Evolutionary conservation across 1,140 invertebrate species (phyloP), one percentile per base, ranked within the genome.

Genomic region (Anadara kagoshimensis): DNA sequence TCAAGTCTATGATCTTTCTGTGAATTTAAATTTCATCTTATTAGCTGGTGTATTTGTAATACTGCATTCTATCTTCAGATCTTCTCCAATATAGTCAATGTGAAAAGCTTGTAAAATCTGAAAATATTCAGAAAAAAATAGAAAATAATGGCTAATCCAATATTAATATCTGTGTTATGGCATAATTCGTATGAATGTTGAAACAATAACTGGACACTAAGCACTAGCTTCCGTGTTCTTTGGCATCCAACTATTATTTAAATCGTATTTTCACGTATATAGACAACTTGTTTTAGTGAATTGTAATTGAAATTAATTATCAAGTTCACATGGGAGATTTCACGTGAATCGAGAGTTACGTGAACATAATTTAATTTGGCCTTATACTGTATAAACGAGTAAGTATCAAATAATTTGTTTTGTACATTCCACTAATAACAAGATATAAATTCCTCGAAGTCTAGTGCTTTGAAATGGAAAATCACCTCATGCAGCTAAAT

Each of bases 41-140:
- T 57, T 69, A 1, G 20, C 53, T 11, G 73, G 73, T 24, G 49
- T 61, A 49, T 56, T 54, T 16, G 66, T 65, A 11, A 75, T 53
- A 18, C 59, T 53, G 20, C 56, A 64, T 16, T 69, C 73, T 43
- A 49, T 44, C 53, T 64, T 51, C 0, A 75, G 54, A 29, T 63
- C 26, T 47, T 58, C 73, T 26, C 73, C 73, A 16, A 66, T 59
- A 54, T 80, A 80, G 29, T 78, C 62, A n/a, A 80, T 14, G 2
- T 51, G 20, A 47, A 69, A 80, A 53, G 74, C 73, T 56, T 76
- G 69, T 12, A 81, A 41, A 45, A 78, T 65, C 76, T 81, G 64
- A 20, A 70, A 69, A 36, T 43, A 57, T 26, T 29, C 7, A 58
- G 43, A 58, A 18, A 57, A 51, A 67, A 59, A 22, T n/a, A 29